Conservation (phyloP, 2,888 invertebrate species). For the Cryptocephalus moraei region DNA sequence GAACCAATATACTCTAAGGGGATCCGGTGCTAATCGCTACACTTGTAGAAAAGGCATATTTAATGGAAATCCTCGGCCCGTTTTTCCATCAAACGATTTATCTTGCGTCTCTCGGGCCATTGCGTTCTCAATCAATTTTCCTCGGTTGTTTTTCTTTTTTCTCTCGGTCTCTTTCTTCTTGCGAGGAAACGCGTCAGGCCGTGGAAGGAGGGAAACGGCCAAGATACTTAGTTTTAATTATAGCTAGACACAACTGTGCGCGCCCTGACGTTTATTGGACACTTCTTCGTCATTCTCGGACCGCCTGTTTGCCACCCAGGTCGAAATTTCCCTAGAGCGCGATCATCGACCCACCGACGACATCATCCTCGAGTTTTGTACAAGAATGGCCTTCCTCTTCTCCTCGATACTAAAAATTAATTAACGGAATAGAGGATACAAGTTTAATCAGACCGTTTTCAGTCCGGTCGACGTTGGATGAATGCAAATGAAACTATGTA, state of each 20-base stretch:
- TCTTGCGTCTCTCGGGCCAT: constrained; percentile 30
- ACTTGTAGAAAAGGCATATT: constrained; percentile 16
- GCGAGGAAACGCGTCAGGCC: too few relatives aligned
- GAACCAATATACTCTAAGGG: background rate
- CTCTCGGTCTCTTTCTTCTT: too few relatives aligned
- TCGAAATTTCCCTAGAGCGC: constrained; percentile 26
- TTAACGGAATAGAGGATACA: too few relatives aligned
- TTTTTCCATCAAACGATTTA: constrained; percentile 24
- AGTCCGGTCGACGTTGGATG: too few relatives aligned
- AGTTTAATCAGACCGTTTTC: too few relatives aligned
- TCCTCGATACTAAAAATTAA: too few relatives aligned
- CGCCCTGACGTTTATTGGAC: constrained; percentile 34
- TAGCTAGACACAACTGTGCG: constrained; percentile 29
- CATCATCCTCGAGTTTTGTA: too few relatives aligned
- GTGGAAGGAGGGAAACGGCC: constrained; percentile 21
- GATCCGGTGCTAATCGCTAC: constrained; percentile 1
- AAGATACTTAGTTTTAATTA: constrained; percentile 37
- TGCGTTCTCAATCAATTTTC: constrained; percentile 33
- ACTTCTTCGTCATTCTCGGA: constrained; percentile 26
- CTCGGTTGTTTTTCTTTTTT: background rate
- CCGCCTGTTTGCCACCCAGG: constrained; percentile 20
- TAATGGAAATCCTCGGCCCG: constrained; percentile 18
- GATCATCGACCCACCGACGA: constrained; percentile 13
- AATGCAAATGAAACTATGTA: too few relatives aligned
- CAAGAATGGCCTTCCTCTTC: too few relatives aligned